phyloP scores from a whole-genome alignment of 2,888 invertebrate genomes.

The Pollenia amentaria region DNA sequence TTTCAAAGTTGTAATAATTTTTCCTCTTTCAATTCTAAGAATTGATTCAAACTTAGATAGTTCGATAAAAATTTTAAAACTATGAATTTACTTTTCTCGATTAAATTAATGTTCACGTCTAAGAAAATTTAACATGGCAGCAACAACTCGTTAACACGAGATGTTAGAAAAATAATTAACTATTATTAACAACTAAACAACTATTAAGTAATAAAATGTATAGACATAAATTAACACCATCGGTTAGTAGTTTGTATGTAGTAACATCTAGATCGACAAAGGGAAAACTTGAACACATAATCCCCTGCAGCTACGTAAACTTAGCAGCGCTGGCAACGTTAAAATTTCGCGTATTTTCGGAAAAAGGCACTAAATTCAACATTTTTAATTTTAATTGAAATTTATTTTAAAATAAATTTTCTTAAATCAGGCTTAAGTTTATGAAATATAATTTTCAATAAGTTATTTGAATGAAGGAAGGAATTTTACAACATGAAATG shows the following conservation, averaged over 20 bases:
- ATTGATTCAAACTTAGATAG: not conserved
- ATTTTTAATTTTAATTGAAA: too few species aligned
- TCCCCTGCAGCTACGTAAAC: not conserved
- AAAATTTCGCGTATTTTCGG: not conserved
- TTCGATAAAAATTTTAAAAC: not conserved
- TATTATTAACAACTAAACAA: slow-evolving; percentile 62
- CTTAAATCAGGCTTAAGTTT: too few species aligned
- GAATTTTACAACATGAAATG: too few species aligned
- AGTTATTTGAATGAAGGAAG: too few species aligned
- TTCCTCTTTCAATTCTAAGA: slow-evolving; percentile 31
- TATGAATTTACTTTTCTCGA: slow-evolving; percentile 1
- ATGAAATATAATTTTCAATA: too few species aligned
- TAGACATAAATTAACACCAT: slow-evolving; percentile 62
- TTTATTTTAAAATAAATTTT: too few species aligned
- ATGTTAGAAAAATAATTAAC: slow-evolving; percentile 55
- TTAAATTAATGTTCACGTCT: slow-evolving; percentile 16
- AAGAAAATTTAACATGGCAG: slow-evolving; percentile 42
- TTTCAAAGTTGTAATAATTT: not conserved
- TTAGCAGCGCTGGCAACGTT: not conserved
- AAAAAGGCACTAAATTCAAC: too few species aligned
- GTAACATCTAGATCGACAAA: slow-evolving; percentile 29
- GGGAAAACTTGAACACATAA: slow-evolving; percentile 34
- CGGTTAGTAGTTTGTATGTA: not conserved
- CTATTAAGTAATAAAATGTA: slow-evolving; percentile 53
- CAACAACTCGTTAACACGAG: slow-evolving; percentile 44